Percentiles rank a stretch among this genome's conserved stretches.
These are phyloP conservation scores for Phenganax subtilis DNA, from an alignment of 92 coral and sea anemone genomes.

Conservation along the genomic window DNA sequence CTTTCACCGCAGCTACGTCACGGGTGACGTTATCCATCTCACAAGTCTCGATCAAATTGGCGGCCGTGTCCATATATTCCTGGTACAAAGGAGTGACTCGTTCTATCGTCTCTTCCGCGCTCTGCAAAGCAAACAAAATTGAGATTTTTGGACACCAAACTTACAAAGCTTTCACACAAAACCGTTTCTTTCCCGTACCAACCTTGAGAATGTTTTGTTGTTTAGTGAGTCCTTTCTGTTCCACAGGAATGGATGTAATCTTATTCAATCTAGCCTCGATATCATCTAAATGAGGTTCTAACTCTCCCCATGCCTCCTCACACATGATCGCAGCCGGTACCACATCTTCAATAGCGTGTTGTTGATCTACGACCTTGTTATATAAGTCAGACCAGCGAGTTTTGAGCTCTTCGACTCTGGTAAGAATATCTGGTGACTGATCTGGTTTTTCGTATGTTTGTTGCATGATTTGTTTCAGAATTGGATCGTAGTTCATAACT, in stretches of 20 bases:
- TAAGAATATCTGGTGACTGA: slow-evolving; percentile 53
- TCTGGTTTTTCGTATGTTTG: slow-evolving; percentile 78
- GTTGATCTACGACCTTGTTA: slow-evolving; percentile 60
- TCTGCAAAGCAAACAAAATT: slow-evolving; percentile 64
- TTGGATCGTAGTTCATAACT: slow-evolving; percentile 69
- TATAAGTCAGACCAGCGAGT: slow-evolving; percentile 68
- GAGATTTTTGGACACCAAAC: too few species aligned
- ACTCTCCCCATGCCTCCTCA: slow-evolving; percentile 63
- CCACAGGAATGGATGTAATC: slow-evolving; percentile 54
- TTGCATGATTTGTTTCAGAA: slow-evolving; percentile 67
- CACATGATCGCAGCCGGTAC: slow-evolving; percentile 80
- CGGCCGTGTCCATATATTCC: slow-evolving; percentile 60
- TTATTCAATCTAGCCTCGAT: slow-evolving; percentile 69
- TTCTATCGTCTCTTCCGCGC: slow-evolving; percentile 88
- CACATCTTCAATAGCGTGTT: slow-evolving; percentile 78
- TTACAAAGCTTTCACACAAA: too few species aligned
- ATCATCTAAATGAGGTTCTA: slow-evolving; percentile 68
- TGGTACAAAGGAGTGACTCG: slow-evolving; percentile 88
- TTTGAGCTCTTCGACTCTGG: slow-evolving; percentile 56
- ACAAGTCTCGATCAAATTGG: slow-evolving; percentile 69
- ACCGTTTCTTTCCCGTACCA: background rate
- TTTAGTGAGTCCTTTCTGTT: slow-evolving; percentile 73
- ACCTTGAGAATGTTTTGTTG: slow-evolving; percentile 83
- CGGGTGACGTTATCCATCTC: slow-evolving; percentile 64
- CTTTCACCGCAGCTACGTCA: slow-evolving; percentile 71